Evolutionary conservation across 2,797 vertebrate species (phyloP).

Genomic region (Euthynnus affinis): DNA sequence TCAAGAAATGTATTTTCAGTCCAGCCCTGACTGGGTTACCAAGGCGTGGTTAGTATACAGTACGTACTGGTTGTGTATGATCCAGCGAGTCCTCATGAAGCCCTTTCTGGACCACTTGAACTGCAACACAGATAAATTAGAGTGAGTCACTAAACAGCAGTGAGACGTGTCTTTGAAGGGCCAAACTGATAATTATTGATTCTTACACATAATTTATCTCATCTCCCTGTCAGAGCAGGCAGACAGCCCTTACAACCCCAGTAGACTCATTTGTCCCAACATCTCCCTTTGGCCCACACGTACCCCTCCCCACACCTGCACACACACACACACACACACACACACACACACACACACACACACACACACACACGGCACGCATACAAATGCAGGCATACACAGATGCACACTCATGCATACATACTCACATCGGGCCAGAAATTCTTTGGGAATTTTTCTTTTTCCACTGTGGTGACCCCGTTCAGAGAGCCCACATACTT

Average conservation of each 20-base stretch:
- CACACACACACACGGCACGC: slow-evolving; percentile 42
- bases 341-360: slow-evolving; percentile 37
- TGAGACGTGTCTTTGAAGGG: slow-evolving; percentile 62
- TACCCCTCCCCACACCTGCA: slow-evolving; percentile 36
- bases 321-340: slow-evolving; percentile 49
- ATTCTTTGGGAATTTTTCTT: slow-evolving; percentile 89
- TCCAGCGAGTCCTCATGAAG: slow-evolving; percentile 90
- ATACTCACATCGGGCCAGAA: slow-evolving; percentile 89
- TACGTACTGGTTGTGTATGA: slow-evolving; percentile 89
- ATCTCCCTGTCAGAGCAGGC: slow-evolving; percentile 76
- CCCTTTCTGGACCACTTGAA: slow-evolving; percentile 92
- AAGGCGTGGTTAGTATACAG: slow-evolving; percentile 1
- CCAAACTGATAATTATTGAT: slow-evolving; percentile 80
- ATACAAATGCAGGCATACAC: slow-evolving; percentile 30
- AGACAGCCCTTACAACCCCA: slow-evolving; percentile 64
- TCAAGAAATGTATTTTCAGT: neutral
- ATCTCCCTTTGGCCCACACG: slow-evolving; percentile 62
- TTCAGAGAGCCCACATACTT: slow-evolving; percentile 81
- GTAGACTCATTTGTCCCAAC: slow-evolving; percentile 76
- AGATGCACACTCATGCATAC: slow-evolving; percentile 44
- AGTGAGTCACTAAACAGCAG: slow-evolving; percentile 71
- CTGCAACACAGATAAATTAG: slow-evolving; percentile 80
- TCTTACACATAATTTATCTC: slow-evolving; percentile 79
- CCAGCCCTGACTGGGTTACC: neutral
- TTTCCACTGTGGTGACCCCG: slow-evolving; percentile 83